Evolutionary conservation across 2,888 invertebrate genomes (phyloP), one percentile per base, ranked within the genome.

Genomic region (Herminia tarsipennalis): DNA sequence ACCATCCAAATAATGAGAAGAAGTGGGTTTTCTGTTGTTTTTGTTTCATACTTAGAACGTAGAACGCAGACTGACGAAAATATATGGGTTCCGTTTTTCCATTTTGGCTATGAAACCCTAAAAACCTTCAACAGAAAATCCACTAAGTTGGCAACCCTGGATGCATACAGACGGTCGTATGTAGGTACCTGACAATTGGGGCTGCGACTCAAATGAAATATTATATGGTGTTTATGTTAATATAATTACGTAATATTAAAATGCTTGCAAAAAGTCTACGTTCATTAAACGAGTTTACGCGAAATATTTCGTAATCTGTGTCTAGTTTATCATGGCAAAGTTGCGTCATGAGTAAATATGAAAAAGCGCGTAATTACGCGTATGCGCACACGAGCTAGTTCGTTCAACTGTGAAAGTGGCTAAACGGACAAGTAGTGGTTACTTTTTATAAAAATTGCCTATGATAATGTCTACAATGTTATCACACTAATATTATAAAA

Each of bases 261-360:
- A 48, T 30, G 36, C 37, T 52, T 46, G 47, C 55, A 55, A 61
- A 62, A 63, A 66, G 44, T 12, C 5, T 17, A 38, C n/a, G 29
- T 44, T 24, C 41, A 25, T 48, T 41, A 43, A 58, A 58, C 58
- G 12, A 36, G 63, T 56, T 51, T 42, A 35, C 27, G 28, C 30
- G 14, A 40, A 45, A 48, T 45, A 25, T 57, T 43, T 43, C 43
- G 52, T 52, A 63, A 61, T 48, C 30, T 57, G 49, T 56, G 46
- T 57, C 57, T 61, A 63, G 46, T 51, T 21, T 43, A 56, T 56
- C 47, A 56, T 44, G 53, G 42, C 30, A 18, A 28, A 44, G 9
- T 65, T 66, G 40, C 51, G 51, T 57, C 48, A 54, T 33, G 2
- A 28, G 37, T 10, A 47, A 47, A 43, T 45, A 56, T 42, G 18